Evolutionary conservation across 2,888 invertebrate species (phyloP).

Genomic region (Oligia latruncula): DNA sequence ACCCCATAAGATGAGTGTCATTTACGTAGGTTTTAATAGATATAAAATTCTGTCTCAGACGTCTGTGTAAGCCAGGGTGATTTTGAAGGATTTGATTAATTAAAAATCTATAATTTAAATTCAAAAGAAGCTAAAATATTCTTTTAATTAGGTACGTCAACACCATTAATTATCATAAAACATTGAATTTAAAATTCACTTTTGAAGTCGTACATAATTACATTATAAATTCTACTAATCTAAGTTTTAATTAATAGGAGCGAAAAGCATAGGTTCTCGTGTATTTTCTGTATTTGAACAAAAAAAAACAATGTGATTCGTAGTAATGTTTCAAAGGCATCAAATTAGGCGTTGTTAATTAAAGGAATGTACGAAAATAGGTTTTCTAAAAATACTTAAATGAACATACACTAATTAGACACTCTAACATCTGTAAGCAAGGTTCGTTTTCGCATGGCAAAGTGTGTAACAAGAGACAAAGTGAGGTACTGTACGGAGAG

Average conservation of each 20-base stretch:
- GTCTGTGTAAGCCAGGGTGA: constrained; percentile 16
- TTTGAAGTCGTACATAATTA: constrained; percentile 23
- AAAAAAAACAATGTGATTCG: constrained; percentile 43
- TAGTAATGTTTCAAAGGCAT: constrained; percentile 59
- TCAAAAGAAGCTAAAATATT: constrained; percentile 19
- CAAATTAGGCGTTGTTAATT: constrained; percentile 67
- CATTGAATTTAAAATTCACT: background rate
- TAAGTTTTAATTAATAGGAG: constrained; percentile 36
- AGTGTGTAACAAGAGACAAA: constrained; percentile 62
- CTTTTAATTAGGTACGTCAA: constrained; percentile 38
- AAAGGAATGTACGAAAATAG: constrained; percentile 60
- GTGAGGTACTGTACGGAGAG: constrained; percentile 66
- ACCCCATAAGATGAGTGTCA: constrained; percentile 15
- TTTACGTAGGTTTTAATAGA: constrained; percentile 51
- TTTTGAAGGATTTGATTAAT: constrained; percentile 20
- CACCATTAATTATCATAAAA: constrained; percentile 19
- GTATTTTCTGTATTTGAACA: constrained; percentile 21
- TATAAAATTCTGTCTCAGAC: constrained; percentile 32
- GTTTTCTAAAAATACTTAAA: constrained; percentile 53
- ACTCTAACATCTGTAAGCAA: constrained; percentile 20
- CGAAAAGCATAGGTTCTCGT: constrained; percentile 7
- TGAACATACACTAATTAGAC: constrained; percentile 6
- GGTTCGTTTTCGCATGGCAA: constrained; percentile 28
- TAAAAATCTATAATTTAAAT: constrained; percentile 4
- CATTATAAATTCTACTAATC: constrained; percentile 15